Evolutionary conservation across 1,140 invertebrate species (phyloP), one percentile per base, ranked within the genome.

Genomic region (Zaprionus ghesquierei): DNA sequence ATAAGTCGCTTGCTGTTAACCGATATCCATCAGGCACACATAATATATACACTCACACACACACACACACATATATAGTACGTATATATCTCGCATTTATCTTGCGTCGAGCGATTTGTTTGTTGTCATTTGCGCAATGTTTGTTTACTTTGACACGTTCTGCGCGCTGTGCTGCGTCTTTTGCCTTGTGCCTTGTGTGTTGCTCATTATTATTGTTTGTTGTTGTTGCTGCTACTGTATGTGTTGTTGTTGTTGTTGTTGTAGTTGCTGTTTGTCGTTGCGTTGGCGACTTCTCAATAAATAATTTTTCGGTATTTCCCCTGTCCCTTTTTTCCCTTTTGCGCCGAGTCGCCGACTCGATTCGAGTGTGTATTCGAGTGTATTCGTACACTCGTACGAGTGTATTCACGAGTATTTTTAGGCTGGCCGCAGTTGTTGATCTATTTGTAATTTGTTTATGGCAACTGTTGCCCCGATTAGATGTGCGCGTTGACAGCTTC

Each of bases 381-480:
- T 59, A 31, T 50, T 41, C 51, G 46, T 33, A 51, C 31, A n/a
- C n/a, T n/a, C n/a, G n/a, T 9, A 27, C 25, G 55, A 54, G n/a
- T 46, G 38, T 77, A 59, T 58, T 25, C 15, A 46, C 27, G 59
- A 25, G 31, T 78, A 78, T 81, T 77, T 81, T 74, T 74, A 77
- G 60, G 53, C 50, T 46, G 61, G 77, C 72, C 61, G 62, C 59
- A 54, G 60, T n/a, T 33, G 53, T 59, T 51, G 72, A 71, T 79
- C 49, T 50, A 77, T 82, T 69, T 50, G 61, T 70, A 79, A 82
- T 79, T 82, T 81, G 79, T 81, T 81, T 81, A 82, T 74, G 65
- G 79, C 79, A 69, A 82, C 79, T 79, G 75, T 82, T 79, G 79
- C 35, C 69, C 65, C 79, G 79, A 81, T 81, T 82, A 75, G 70